These are phyloP conservation scores for Coregonus ussuriensis DNA, from an alignment of 2,797 vertebrate genomes.

Conservation along the genomic window DNA sequence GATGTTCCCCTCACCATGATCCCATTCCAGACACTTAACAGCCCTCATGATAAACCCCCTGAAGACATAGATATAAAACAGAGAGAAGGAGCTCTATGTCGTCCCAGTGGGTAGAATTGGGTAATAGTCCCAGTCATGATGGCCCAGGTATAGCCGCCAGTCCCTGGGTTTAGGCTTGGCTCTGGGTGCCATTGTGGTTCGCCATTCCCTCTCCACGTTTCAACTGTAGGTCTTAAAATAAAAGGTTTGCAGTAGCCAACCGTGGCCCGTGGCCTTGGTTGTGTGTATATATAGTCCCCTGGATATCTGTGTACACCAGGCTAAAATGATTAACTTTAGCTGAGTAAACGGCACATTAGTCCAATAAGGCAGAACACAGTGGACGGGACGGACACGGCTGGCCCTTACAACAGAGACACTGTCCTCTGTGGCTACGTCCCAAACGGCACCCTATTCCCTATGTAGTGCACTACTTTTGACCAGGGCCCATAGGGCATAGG, in stretches of 20 bases:
- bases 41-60: too few relatives aligned
- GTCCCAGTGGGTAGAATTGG: too few relatives aligned
- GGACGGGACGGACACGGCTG: neutral
- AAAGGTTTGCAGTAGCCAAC: too few relatives aligned
- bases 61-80: too few relatives aligned
- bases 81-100: neutral
- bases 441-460: neutral
- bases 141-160: neutral
- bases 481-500: neutral
- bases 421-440: constrained; percentile 23
- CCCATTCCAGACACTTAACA: constrained; percentile 8
- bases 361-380: constrained; percentile 18
- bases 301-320: constrained; percentile 15
- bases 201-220: too few relatives aligned
- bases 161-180: neutral
- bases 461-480: neutral
- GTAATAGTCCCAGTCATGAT: too few relatives aligned
- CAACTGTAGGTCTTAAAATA: too few relatives aligned
- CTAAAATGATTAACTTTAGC: constrained; percentile 19
- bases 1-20: constrained; percentile 39
- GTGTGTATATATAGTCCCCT: constrained; percentile 8
- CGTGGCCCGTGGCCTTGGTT: neutral
- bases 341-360: constrained; percentile 32
- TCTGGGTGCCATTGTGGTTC: neutral
- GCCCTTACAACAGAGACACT: constrained; percentile 35